Conservation (phyloP, 2,797 vertebrate species). For the Artibeus lituratus region DNA sequence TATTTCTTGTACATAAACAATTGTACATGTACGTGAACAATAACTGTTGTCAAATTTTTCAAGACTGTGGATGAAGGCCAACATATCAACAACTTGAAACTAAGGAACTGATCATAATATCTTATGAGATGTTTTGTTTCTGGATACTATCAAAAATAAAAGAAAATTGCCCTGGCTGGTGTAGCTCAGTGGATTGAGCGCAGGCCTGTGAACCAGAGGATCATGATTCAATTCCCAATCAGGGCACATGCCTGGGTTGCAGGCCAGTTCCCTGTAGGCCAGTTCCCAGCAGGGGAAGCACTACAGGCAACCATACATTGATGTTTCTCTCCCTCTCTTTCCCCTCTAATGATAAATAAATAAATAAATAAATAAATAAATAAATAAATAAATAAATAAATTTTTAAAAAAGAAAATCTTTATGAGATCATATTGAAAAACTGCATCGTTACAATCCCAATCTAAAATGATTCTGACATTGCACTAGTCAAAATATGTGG, state of each 20-base stretch:
- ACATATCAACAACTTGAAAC: not conserved
- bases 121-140: not conserved
- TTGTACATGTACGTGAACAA: not conserved
- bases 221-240: too few relatives aligned
- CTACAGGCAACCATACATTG: too few relatives aligned
- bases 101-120: not conserved
- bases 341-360: too few relatives aligned
- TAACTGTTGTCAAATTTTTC: not conserved
- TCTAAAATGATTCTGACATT: not conserved
- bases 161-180: not conserved
- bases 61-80: not conserved
- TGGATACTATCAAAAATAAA: not conserved
- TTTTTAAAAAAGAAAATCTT: not conserved
- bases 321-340: too few relatives aligned
- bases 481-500: not conserved
- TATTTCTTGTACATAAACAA: conserved; percentile 5
- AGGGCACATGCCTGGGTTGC: too few relatives aligned
- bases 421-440: not conserved
- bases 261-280: too few relatives aligned
- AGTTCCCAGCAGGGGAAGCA: too few relatives aligned
- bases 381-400: too few relatives aligned
- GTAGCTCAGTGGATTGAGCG: too few relatives aligned
- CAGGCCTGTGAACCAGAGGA: too few relatives aligned
- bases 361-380: too few relatives aligned
- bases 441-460: not conserved